Base-by-base conservation (phyloP, 2,888 invertebrate genomes). In the Napeogenes inachia region DNA sequence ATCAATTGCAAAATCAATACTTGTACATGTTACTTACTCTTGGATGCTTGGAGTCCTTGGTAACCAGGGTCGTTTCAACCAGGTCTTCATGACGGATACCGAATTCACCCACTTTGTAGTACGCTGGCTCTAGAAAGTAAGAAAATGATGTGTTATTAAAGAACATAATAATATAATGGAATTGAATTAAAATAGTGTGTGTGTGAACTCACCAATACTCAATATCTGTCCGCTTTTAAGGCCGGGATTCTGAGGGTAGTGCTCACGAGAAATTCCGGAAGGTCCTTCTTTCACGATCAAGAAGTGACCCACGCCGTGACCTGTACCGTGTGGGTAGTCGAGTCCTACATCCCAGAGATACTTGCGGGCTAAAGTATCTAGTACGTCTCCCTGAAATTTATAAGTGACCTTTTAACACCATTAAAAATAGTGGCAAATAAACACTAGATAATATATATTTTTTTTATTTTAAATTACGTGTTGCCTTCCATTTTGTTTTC, bases 231-330 rank as follows among this genome's bases (percentile, higher is more conserved):
- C 94, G 33, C 93, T 92, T 74, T 93, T 92, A 32, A 97, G 89
- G 0, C 96, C 96, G 2, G 95, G 95, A 80, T 96, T 96, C 69
- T 94, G 92, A 0, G 94, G 93, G 79, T 92, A 92, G 1, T 93
- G 92, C 59, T 93, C 85, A 92, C 94, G 95, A 0, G 94, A 94
- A 67, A 98, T 94, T 4, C 95, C 94, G 75, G 95, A 93, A 0
- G 97, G 97, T 0, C 95, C 96, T 91, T 98, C 98, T 85, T 98
- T 98, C 30, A 99, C 98, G 87, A 97, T 96, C 47, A 98, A 92
- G 87, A 94, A 98, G 66, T 96, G 94, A 0, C 98, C 98, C 67
- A 98, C 96, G 4, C 98, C 98, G 82, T 99, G 98, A 0, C 98
- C 97, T 2, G 98, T 98, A 21, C 98, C 98, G 83, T 99, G 98